Conservation (phyloP, 2,113 vertebrate species). For the Pleuronectes platessa region DNA sequence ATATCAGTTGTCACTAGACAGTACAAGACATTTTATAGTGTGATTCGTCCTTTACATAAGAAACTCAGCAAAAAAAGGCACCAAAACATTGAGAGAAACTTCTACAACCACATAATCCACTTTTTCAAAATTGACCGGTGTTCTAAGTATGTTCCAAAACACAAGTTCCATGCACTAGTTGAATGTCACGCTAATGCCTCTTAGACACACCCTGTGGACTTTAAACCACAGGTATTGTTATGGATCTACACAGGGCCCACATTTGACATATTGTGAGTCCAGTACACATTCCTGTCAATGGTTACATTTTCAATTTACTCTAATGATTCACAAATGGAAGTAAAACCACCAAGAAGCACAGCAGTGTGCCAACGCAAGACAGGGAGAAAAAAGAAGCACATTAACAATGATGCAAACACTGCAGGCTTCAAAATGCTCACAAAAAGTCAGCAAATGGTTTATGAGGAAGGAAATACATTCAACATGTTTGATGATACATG, state of each 20-base stretch:
- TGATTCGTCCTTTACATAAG: not conserved
- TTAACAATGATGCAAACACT: not conserved
- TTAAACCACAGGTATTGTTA: not conserved
- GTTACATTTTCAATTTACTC: not conserved
- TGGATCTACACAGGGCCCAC: not conserved
- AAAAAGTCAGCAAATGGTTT: not conserved
- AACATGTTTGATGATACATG: too few relatives aligned
- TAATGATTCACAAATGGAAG: not conserved
- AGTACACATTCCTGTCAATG: not conserved
- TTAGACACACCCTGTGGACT: not conserved
- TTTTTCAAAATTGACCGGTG: not conserved
- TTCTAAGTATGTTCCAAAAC: not conserved
- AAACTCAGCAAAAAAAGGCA: not conserved
- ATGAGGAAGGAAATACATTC: too few relatives aligned
- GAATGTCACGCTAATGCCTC: not conserved
- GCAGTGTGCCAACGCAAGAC: too few relatives aligned
- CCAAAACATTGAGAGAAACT: not conserved
- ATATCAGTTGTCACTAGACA: not conserved
- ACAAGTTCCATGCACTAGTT: too few relatives aligned
- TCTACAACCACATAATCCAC: not conserved
- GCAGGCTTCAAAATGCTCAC: not conserved
- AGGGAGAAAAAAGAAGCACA: not conserved
- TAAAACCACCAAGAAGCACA: too few relatives aligned
- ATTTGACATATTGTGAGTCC: not conserved
- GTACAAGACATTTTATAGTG: not conserved